These are phyloP conservation scores for Haliclona indistincta DNA, from an alignment of 37 sponge, comb jelly and placozoan genomes.

Conservation along the genomic window DNA sequence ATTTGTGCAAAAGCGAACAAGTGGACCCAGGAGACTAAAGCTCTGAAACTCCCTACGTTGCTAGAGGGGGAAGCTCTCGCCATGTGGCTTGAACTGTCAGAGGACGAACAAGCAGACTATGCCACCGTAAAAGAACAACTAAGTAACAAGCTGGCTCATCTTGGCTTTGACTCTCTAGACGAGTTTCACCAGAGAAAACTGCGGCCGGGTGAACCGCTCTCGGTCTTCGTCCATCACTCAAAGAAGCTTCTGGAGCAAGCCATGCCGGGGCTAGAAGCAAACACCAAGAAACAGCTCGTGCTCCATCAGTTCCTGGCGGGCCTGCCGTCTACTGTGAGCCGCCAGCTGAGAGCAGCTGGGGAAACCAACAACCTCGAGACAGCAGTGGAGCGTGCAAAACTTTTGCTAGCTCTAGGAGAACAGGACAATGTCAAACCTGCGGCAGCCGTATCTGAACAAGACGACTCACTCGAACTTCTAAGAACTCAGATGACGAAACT, in stretches of 20 bases:
- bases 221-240: slow-evolving; percentile 43
- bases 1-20: slow-evolving; percentile 40
- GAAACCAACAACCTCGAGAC: slow-evolving; percentile 16
- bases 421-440: neutral
- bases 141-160: slow-evolving; percentile 5
- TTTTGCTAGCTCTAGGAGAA: slow-evolving; percentile 16
- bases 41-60: slow-evolving; percentile 36
- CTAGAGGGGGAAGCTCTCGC: slow-evolving; percentile 54
- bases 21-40: slow-evolving; percentile 24
- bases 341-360: slow-evolving; percentile 35
- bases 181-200: slow-evolving; percentile 38
- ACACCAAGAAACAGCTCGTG: slow-evolving; percentile 28
- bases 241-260: slow-evolving; percentile 53
- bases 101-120: slow-evolving; percentile 17
- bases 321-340: slow-evolving; percentile 19
- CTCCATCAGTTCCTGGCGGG: slow-evolving; percentile 56
- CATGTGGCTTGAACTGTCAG: slow-evolving; percentile 41
- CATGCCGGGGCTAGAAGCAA: slow-evolving; percentile 51
- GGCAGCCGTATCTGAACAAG: too few relatives aligned
- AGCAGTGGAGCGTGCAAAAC: slow-evolving; percentile 17
- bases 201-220: slow-evolving; percentile 34
- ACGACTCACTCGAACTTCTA: neutral
- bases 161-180: slow-evolving; percentile 29
- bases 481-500: slow-evolving; percentile 6
- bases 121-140: slow-evolving; percentile 2